phyloP scores from a whole-genome alignment of 2,888 invertebrate genomes.

The Ectemnius cavifrons region DNA sequence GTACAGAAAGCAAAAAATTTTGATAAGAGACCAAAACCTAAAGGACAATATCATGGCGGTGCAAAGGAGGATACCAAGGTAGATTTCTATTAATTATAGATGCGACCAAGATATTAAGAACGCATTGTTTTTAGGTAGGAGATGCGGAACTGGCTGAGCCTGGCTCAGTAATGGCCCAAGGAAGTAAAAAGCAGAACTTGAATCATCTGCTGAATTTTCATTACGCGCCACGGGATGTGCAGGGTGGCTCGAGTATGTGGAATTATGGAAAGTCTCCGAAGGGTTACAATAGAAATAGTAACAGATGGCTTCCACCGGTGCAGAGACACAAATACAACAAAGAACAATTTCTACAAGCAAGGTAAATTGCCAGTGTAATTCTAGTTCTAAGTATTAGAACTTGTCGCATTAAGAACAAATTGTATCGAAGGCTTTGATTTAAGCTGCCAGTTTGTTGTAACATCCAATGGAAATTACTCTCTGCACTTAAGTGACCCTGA shows the following conservation, averaged over 20 bases:
- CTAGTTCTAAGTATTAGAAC: neutral
- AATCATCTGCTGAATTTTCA: conserved; percentile 97
- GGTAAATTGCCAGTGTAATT: conserved; percentile 80
- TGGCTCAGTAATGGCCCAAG: conserved; percentile 90
- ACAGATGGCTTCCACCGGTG: conserved; percentile 77
- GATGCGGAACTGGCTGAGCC: conserved; percentile 84
- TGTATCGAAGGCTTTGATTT: conserved; percentile 9
- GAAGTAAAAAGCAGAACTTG: conserved; percentile 94
- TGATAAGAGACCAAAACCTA: conserved; percentile 86
- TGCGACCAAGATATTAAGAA: conserved; percentile 1
- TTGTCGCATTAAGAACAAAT: neutral
- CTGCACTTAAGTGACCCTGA: conserved; percentile 91
- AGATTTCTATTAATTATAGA: conserved; percentile 17
- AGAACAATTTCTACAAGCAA: conserved; percentile 96
- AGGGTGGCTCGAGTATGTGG: conserved; percentile 74
- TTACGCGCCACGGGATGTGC: conserved; percentile 84
- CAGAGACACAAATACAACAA: conserved; percentile 90
- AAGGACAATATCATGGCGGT: conserved; percentile 82
- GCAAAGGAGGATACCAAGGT: conserved; percentile 86
- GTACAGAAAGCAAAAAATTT: conserved; percentile 84
- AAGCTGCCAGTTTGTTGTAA: conserved; percentile 97
- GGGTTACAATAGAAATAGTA: conserved; percentile 63
- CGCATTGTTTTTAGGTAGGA: conserved; percentile 72
- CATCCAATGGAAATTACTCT: conserved; percentile 88
- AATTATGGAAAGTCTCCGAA: conserved; percentile 67